Conservation (phyloP, 2,888 invertebrate species). For the Xestia sexstrigata region DNA sequence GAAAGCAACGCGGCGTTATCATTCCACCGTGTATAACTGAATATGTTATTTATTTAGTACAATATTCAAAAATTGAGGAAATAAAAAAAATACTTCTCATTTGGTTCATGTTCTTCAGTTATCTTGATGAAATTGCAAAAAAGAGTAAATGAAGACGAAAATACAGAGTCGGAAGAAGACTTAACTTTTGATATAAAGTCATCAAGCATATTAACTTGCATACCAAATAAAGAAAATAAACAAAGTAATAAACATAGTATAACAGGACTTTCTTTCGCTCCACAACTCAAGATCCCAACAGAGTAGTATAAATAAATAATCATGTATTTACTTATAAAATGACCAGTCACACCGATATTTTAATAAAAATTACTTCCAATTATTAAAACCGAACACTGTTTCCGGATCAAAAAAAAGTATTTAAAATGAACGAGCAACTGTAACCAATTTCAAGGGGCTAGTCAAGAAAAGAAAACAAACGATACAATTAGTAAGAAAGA, state of each 20-base stretch:
- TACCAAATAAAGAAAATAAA: not conserved
- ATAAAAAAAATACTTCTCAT: slow-evolving; percentile 3
- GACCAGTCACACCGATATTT: not conserved
- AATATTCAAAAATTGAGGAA: slow-evolving; percentile 17
- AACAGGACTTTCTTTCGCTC: not conserved
- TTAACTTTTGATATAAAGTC: not conserved
- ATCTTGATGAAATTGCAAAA: not conserved
- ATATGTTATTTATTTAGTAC: slow-evolving; percentile 20
- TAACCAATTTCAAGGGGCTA: not conserved
- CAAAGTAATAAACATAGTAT: not conserved
- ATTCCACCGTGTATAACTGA: slow-evolving; percentile 40
- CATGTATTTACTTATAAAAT: not conserved
- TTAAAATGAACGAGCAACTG: not conserved
- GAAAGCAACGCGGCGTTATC: not conserved
- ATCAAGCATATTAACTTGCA: not conserved
- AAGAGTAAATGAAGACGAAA: not conserved
- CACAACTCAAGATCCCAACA: not conserved
- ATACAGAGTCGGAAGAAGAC: not conserved
- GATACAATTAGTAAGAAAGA: not conserved
- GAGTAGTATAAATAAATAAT: not conserved
- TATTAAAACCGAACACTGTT: slow-evolving; percentile 15
- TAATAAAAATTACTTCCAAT: slow-evolving; percentile 27
- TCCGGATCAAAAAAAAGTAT: slow-evolving; percentile 2
- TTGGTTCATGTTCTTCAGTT: not conserved
- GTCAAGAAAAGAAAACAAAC: too few species aligned